Base-by-base conservation (phyloP, 2,888 invertebrate species). In the Leucozona laternaria region DNA sequence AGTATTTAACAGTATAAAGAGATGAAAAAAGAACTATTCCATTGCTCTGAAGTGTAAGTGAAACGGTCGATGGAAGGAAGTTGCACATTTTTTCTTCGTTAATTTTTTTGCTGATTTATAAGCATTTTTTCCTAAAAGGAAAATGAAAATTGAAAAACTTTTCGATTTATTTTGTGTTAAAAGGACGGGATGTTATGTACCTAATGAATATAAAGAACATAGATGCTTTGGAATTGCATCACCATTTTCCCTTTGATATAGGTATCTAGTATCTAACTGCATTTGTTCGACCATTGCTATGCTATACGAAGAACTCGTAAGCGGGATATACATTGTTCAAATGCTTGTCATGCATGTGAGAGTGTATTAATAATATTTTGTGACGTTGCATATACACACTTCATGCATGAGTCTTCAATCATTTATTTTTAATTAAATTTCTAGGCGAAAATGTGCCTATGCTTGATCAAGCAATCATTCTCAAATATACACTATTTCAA, bases 81-180 rank as follows among this genome's bases (percentile, higher is more conserved):
- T 34, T 57, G 57, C 34, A 57, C 57, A 57, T 57, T 57, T 57
- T 57, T 10, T 3, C 5, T 34, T 57, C 20, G n/a, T n/a, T n/a
- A n/a, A n/a, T 40, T 53, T 53, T 25, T 53, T 25, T 22, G 7
- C 25, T 34, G 17, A 28, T 31, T 55, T 55, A 55, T 55, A 31
- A 55, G 31, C 28, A 17, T 11, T 55, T 55, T 55, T 31, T 55
- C 0, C 28, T 55, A 17, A 57, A 57, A 34, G 57, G 17, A 13
- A 34, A 57, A 34, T 57, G 31, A 57, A 57, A 57, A 17, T 34
- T 57, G 57, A 57, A 57, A 57, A 57, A 57, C 34, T 17, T 57
- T 57, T 4, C 11, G 17, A 34, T 57, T 17, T 57, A 57, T 57
- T 57, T 31, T 57, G 3, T 17, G 57, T 45, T 45, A 8, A 45